phyloP scores from a whole-genome alignment of 2,797 vertebrate species.

The Buphagus erythrorhynchus region DNA sequence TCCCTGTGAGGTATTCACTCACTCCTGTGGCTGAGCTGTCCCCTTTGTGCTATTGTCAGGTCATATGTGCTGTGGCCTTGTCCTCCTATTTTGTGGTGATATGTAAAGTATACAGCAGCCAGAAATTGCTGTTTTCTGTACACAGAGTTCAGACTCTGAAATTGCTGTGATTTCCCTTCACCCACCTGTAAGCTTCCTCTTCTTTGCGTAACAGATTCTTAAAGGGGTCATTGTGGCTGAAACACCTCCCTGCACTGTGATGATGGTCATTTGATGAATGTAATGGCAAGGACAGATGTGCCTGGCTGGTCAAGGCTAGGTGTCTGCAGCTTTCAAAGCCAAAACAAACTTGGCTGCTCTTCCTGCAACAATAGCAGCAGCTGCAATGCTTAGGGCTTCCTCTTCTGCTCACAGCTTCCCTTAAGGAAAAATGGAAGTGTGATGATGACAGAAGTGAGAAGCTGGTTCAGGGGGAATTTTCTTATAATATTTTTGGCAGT shows the following conservation, averaged over 20 bases:
- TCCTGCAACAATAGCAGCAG: neutral
- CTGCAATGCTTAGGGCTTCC: neutral
- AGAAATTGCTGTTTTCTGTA: neutral
- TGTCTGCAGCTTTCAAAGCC: neutral
- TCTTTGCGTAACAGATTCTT: neutral
- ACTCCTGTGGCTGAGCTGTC: neutral
- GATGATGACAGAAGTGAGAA: neutral
- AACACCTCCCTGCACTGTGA: neutral
- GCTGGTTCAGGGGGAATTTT: neutral
- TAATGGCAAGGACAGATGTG: neutral
- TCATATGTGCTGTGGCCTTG: neutral
- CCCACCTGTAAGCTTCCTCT: neutral
- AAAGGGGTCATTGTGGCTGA: neutral
- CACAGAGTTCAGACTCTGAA: neutral
- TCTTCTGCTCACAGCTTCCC: neutral
- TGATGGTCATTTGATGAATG: neutral
- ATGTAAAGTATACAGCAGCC: neutral
- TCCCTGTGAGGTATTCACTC: neutral
- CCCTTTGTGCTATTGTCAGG: fast-evolving
- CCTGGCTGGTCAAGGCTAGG: neutral
- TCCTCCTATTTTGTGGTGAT: neutral
- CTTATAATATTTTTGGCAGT: neutral
- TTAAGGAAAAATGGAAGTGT: neutral
- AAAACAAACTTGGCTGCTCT: neutral
- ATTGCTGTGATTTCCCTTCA: neutral